A percentile compares a stretch with the other conserved stretches of the same genome.
Conservation (phyloP, 2,113 vertebrate species). For the Microcebus tavaratra region DNA sequence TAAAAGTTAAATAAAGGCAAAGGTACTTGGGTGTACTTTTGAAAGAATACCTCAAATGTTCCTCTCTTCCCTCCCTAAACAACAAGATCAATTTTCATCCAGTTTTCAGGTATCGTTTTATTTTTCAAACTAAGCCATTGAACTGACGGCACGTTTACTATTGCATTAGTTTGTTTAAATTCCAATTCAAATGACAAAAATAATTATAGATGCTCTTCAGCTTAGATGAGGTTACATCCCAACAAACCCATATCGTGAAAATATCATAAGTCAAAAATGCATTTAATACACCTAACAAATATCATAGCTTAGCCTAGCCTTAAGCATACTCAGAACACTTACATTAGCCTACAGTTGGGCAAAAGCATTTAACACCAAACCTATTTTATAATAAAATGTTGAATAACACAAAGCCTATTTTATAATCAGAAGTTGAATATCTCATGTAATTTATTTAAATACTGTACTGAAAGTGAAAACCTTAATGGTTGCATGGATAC, state of each 20-base stretch:
- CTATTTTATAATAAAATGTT: no score
- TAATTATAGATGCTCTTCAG: neutral
- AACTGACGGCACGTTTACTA: neutral
- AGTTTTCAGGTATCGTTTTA: neutral
- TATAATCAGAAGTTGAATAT: neutral
- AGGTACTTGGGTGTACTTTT: neutral
- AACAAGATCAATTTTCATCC: neutral
- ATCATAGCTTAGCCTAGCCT: neutral
- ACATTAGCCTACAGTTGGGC: neutral
- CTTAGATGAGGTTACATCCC: neutral
- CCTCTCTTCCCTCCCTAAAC: neutral
- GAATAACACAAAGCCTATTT: neutral
- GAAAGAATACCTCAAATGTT: neutral
- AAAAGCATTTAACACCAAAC: neutral
- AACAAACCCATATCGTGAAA: neutral
- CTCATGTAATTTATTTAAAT: neutral
- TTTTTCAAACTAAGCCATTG: neutral
- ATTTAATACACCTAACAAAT: neutral
- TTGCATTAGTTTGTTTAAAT: neutral
- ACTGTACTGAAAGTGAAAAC: neutral
- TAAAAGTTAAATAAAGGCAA: neutral
- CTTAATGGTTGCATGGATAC: neutral
- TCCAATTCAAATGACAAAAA: neutral
- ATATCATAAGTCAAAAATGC: neutral
- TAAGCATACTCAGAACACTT: neutral